Conservation (phyloP, 1,140 invertebrate genomes). For the Lineus longissimus region DNA sequence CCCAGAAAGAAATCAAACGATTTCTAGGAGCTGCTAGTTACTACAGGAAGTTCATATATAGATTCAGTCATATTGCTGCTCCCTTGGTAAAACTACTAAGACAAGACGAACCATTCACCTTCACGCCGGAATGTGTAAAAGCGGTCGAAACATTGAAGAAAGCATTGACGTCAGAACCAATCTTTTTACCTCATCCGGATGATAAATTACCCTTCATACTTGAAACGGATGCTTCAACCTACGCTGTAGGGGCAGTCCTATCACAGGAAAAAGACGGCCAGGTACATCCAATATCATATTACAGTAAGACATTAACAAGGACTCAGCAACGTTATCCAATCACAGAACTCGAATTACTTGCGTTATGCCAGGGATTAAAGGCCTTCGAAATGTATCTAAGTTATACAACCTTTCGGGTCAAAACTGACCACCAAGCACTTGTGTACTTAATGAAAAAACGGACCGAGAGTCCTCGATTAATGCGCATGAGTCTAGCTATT, state of each 20-base stretch:
- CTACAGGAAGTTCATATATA: conserved; percentile 46
- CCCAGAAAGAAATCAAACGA: conserved; percentile 42
- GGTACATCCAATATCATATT: background rate
- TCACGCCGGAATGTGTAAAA: too few relatives aligned
- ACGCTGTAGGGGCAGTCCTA: background rate
- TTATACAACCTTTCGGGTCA: too few relatives aligned
- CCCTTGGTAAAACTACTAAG: conserved; percentile 22
- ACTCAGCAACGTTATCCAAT: background rate
- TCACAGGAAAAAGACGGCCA: background rate
- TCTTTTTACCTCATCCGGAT: too few relatives aligned
- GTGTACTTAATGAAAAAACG: too few relatives aligned
- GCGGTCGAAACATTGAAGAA: too few relatives aligned
- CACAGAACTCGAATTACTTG: background rate
- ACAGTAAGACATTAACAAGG: background rate
- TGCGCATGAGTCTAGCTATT: too few relatives aligned
- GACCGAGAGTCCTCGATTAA: too few relatives aligned
- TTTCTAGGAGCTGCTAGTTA: conserved; percentile 55
- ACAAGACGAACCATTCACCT: too few relatives aligned
- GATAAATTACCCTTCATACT: background rate
- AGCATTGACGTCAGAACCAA: too few relatives aligned
- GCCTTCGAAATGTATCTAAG: background rate
- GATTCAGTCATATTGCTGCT: conserved; percentile 30
- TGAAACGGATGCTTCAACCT: background rate
- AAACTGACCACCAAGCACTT: too few relatives aligned
- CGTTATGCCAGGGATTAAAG: background rate